phyloP scores from a whole-genome alignment of 1,140 invertebrate species.

The Neoseiulus cucumeris region DNA sequence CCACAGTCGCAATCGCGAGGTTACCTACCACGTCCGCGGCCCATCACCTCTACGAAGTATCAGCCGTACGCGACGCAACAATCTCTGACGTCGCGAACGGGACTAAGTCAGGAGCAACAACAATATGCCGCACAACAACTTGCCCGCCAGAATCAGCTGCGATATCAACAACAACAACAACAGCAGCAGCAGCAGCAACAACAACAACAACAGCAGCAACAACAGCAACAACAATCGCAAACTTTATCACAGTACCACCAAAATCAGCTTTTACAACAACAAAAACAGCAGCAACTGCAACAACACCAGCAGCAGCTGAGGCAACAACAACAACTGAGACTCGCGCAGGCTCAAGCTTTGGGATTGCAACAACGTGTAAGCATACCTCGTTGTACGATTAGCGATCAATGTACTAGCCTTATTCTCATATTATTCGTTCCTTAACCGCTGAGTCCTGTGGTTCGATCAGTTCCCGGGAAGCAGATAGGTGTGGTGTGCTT shows the following conservation, averaged over 20 bases:
- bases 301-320: slow-evolving; percentile 11
- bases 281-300: slow-evolving; percentile 7
- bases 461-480: too few species aligned
- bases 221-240: slow-evolving; percentile 3
- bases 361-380: too few species aligned
- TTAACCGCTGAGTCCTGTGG: too few species aligned
- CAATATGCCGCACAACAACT: neutral
- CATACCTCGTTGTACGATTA: too few species aligned
- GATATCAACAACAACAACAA: neutral
- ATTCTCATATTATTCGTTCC: too few species aligned
- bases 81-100: neutral
- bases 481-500: too few species aligned
- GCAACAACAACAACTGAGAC: slow-evolving; percentile 8
- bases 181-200: slow-evolving; percentile 2
- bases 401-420: too few species aligned
- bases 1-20: neutral
- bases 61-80: neutral
- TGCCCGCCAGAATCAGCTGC: neutral
- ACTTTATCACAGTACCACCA: neutral
- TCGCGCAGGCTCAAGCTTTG: neutral
- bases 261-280: slow-evolving; percentile 2
- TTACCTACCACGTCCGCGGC: neutral
- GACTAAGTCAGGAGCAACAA: neutral
- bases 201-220: neutral
- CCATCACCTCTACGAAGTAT: slow-evolving; percentile 3